Conservation (phyloP, 2,797 vertebrate genomes). For the Galagoides demidoff region DNA sequence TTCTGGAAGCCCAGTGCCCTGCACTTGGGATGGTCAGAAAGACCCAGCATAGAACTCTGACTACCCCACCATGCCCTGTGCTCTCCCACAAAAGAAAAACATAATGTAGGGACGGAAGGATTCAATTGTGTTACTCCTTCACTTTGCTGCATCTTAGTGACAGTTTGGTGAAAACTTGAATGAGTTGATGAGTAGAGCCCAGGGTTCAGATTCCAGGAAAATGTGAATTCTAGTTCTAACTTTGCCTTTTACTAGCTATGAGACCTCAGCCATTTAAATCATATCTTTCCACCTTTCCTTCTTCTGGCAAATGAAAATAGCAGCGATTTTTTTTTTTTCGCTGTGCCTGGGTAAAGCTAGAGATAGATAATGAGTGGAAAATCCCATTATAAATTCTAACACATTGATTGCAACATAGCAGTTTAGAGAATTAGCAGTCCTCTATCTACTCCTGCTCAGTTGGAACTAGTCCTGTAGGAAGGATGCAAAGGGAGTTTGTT, state of each 20-base stretch:
- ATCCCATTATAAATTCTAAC: background rate
- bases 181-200: background rate
- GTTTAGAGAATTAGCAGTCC: background rate
- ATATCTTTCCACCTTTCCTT: background rate
- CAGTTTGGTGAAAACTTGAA: background rate
- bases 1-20: background rate
- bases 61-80: background rate
- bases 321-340: background rate
- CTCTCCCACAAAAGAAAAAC: background rate
- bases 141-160: background rate
- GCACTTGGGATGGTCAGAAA: background rate
- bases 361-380: background rate
- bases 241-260: background rate
- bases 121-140: background rate
- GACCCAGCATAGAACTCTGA: background rate
- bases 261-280: background rate
- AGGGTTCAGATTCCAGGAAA: slow-evolving; percentile 2
- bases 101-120: background rate
- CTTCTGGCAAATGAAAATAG: background rate
- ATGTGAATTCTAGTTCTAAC: background rate
- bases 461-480: background rate
- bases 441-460: background rate
- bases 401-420: background rate
- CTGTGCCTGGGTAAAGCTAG: background rate
- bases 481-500: background rate